Evolutionary conservation across 2,113 vertebrate genomes (phyloP).

Genomic region (Ceyx melanurus): DNA sequence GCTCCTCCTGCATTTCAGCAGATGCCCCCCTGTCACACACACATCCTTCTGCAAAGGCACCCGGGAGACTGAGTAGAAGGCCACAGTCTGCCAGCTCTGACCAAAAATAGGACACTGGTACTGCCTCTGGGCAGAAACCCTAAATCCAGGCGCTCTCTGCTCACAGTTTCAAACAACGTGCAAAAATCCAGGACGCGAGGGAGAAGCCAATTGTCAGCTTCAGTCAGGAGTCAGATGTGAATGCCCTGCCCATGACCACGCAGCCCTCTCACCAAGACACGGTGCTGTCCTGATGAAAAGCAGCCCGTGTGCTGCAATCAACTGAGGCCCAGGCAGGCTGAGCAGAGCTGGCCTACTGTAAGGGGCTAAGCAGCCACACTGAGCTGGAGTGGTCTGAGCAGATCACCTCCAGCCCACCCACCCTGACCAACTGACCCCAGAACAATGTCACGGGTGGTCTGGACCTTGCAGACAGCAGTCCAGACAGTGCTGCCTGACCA

Average conservation of each 20-base stretch:
- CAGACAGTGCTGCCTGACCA: rapidly evolving
- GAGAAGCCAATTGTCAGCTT: neutral
- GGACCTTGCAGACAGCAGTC: rapidly evolving
- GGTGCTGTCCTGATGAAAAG: neutral
- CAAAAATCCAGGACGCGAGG: neutral
- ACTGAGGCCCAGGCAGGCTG: neutral
- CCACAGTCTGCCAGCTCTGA: neutral
- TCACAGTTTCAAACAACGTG: neutral
- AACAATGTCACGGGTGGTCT: neutral
- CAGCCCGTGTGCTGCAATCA: neutral
- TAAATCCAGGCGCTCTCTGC: neutral
- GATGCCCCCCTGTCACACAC: neutral
- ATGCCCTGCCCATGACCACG: neutral
- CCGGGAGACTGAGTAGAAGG: neutral
- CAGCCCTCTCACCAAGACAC: neutral
- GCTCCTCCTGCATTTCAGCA: neutral
- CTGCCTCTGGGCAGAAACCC: neutral
- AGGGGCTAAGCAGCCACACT: neutral
- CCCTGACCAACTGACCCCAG: neutral
- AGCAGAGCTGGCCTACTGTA: neutral
- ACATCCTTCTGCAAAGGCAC: neutral
- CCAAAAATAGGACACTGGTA: neutral
- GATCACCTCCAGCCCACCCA: neutral
- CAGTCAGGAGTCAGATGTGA: neutral
- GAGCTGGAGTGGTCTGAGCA: neutral